Percentiles rank a stretch among this genome's conserved stretches.
Evolutionary conservation across 1,140 invertebrate genomes (phyloP).

Genomic region (Saxidomus purpurata): DNA sequence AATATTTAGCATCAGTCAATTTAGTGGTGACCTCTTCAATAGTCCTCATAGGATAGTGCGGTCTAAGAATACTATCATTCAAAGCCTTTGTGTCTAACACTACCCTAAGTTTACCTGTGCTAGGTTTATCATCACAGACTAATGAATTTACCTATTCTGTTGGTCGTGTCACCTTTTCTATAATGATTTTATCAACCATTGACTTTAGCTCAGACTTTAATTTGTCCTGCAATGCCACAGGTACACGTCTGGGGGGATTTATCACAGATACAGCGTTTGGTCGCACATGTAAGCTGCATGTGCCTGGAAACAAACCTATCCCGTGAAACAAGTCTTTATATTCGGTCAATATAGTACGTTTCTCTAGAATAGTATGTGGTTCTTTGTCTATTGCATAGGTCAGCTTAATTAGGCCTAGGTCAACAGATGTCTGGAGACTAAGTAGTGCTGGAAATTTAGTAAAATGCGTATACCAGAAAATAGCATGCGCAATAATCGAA

Average conservation of each 20-base stretch:
- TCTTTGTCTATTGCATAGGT: conserved; percentile 9
- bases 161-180: conserved; percentile 75
- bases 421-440: conserved; percentile 17
- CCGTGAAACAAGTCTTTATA: conserved; percentile 68
- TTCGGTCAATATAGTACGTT: conserved; percentile 34
- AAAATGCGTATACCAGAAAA: no score
- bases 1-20: conserved; percentile 62
- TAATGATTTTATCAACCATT: conserved; percentile 61
- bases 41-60: conserved; percentile 54
- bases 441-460: no score
- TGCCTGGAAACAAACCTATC: conserved; percentile 49
- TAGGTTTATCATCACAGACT: conserved; percentile 85
- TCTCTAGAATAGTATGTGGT: background rate
- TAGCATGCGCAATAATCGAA: no score
- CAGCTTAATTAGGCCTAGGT: background rate
- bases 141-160: conserved; percentile 87
- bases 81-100: conserved; percentile 65
- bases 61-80: conserved; percentile 64
- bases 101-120: conserved; percentile 77
- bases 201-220: conserved; percentile 58
- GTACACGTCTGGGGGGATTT: conserved; percentile 73
- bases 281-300: conserved; percentile 73
- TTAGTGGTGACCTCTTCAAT: conserved; percentile 46
- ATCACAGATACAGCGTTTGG: conserved; percentile 67
- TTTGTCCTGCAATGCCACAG: conserved; percentile 66